Conservation (phyloP, 2,888 invertebrate genomes). For the Lapara coniferarum region DNA sequence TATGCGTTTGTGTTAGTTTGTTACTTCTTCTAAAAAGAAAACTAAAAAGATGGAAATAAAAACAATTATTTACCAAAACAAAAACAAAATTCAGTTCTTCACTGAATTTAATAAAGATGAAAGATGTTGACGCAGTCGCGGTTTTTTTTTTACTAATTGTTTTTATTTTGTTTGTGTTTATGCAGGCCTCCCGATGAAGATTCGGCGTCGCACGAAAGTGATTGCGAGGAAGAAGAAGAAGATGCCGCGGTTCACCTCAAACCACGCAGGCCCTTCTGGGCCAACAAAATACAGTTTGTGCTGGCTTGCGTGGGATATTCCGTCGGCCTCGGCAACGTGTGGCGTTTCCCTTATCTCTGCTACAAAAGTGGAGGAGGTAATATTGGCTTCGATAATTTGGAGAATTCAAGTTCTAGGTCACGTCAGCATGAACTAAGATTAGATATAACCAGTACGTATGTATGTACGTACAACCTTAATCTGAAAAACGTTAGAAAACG, state of each 20-base stretch:
- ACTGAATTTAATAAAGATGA: too few relatives aligned
- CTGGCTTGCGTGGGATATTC: slow-evolving; percentile 95
- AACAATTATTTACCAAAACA: too few relatives aligned
- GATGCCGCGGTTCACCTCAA: slow-evolving; percentile 88
- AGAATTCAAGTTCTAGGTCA: slow-evolving; percentile 29
- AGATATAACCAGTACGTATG: slow-evolving; percentile 14
- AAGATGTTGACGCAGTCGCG: too few relatives aligned
- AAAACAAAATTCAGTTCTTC: too few relatives aligned
- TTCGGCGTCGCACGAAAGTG: slow-evolving; percentile 89
- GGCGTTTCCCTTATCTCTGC: slow-evolving; percentile 96
- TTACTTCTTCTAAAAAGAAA: too few relatives aligned
- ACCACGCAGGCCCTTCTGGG: slow-evolving; percentile 92
- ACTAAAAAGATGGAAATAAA: too few relatives aligned
- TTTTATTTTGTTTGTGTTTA: too few relatives aligned
- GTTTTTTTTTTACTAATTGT: too few relatives aligned
- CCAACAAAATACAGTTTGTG: slow-evolving; percentile 94
- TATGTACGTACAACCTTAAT: neutral
- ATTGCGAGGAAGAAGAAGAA: slow-evolving; percentile 88
- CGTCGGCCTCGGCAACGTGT: slow-evolving; percentile 94
- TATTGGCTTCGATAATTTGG: slow-evolving; percentile 31
- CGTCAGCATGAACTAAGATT: slow-evolving; percentile 23
- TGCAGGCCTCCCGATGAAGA: slow-evolving; percentile 89
- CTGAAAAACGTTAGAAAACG: neutral
- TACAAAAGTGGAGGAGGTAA: slow-evolving; percentile 95
- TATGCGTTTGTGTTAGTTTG: too few relatives aligned